Base-by-base conservation (phyloP, 2,888 invertebrate genomes). In the Diogma glabrata region DNA sequence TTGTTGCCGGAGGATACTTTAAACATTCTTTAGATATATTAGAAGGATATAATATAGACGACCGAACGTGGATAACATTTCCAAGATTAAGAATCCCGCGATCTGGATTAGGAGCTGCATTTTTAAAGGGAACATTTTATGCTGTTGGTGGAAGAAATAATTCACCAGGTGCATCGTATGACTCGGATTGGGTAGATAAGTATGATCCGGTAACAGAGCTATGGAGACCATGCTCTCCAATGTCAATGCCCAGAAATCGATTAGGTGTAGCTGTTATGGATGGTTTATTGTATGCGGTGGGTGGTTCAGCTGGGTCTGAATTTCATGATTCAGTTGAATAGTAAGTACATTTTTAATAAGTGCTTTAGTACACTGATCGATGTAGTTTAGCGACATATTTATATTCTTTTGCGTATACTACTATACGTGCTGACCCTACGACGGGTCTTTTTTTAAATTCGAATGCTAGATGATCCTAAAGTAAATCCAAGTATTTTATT, bases 261-360 rank as follows among this genome's bases (percentile, higher is more conserved):
- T 78, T 92, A 17, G 93, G 93, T 7, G 92, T 92, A 4, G 91
- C 90, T n/a, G 91, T 92, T 9, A 87, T 94, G 82, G 93, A 94
- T 63, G 90, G 88, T 20, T 72, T 88, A 56, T 72, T 94, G 52
- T 94, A 94, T 65, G 92, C 93, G 4, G 89, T 93, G 0, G 94
- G 94, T 1, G 94, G 94, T 1, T 89, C 91, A 3, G 84, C 88
- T 7, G 89, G 87, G 17, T 78, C 82, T 4, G 84, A 84, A 60
- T 90, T 88, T 67, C 92, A 92, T 63, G 85, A 80, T 64, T 84
- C 87, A 53, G 92, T 92, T 3, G 94, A 94, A 76, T 88, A 83
- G 88, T 89, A 65, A 72, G 76, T 65, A 45, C 17, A 23, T 16
- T 28, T 12, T n/a, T n/a, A 16, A 14, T n/a, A n/a, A n/a, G n/a